Conservation (phyloP, 2,888 invertebrate genomes). For the Thera britannica region DNA sequence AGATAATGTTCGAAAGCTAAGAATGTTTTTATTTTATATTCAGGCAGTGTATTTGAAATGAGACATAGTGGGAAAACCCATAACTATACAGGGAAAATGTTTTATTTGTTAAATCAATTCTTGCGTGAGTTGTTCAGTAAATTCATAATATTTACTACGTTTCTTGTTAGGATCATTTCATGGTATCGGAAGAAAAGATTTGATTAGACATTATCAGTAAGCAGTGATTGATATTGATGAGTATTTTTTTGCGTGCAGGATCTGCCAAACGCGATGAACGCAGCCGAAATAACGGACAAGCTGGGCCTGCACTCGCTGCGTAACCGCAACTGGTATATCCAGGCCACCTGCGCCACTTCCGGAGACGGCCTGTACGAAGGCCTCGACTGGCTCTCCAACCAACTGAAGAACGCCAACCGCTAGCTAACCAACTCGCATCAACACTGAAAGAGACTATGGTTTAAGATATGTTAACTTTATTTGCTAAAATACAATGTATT, state of each 20-base stretch:
- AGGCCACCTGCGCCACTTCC: conserved; percentile 99
- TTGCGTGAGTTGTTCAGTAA: too few relatives aligned
- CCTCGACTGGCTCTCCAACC: conserved; percentile 99
- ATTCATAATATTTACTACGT: too few relatives aligned
- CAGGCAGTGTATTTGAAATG: not conserved
- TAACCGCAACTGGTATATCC: conserved; percentile 99
- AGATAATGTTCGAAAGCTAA: not conserved
- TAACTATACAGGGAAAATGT: too few relatives aligned
- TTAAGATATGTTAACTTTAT: conserved; percentile 85
- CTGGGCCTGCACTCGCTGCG: conserved; percentile 98
- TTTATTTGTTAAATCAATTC: too few relatives aligned
- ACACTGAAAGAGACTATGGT: conserved; percentile 84
- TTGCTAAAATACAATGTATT: conserved; percentile 84
- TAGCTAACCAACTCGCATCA: conserved; percentile 84
- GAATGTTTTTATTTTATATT: not conserved
- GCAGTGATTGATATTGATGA: not conserved
- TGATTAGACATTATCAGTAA: not conserved
- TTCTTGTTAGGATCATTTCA: too few relatives aligned
- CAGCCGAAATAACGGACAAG: conserved; percentile 99
- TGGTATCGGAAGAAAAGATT: too few relatives aligned
- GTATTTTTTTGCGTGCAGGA: conserved; percentile 85
- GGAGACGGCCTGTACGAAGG: conserved; percentile 99
- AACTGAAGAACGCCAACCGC: conserved; percentile 99
- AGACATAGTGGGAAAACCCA: too few relatives aligned
- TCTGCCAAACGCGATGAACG: conserved; percentile 99